Evolutionary conservation across 2,113 vertebrate genomes (phyloP), one percentile per base, ranked within the genome.

Genomic region (Macaca mulatta): DNA sequence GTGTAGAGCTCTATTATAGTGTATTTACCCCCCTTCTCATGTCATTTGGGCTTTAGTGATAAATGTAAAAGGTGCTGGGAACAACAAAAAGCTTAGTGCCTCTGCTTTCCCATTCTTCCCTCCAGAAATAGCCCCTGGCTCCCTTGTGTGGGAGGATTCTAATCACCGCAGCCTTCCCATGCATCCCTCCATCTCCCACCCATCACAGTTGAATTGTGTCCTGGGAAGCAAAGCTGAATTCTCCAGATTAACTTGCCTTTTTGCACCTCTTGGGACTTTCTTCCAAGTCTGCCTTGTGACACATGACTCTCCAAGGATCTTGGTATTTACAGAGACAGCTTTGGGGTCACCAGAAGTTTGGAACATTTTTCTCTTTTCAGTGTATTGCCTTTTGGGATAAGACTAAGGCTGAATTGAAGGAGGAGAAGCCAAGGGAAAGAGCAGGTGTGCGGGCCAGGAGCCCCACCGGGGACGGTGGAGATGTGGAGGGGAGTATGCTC

Each of bases 101-200:
- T 93, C 72, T 94, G 84, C 69, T 59, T 95, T 94, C n/a, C 72
- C 69, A 32, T 40, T 93, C 81, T 80, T 94, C 77, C 89, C 80
- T 96, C 93, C 96, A 78, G 94, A 97, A 97, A 94, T 27, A 96
- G 94, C 43, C 90, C 52, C 61, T 64, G 40, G 77, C 38, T 93
- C 50, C 35, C 48, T 5, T 81, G 67, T 64, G 74, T 78, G 81
- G 90, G 93, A 90, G 89, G 88, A 90, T 75, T 79, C 80, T 90
- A 82, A 89, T 94, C 85, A 57, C 50, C 38, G 0, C 45, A 22
- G 17, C 18, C 70, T 83, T 64, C 83, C 55, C 48, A 43, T 27
- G 35, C n/a, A 25, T 70, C 48, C 78, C n/a, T 82, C 55, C 70
- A 82, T 93, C 92, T 77, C 74, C 82, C 5, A 48, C 79, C 70